These are phyloP conservation scores for Thinocorus orbignyianus DNA, from an alignment of 2,113 vertebrate species.

Conservation along the genomic window DNA sequence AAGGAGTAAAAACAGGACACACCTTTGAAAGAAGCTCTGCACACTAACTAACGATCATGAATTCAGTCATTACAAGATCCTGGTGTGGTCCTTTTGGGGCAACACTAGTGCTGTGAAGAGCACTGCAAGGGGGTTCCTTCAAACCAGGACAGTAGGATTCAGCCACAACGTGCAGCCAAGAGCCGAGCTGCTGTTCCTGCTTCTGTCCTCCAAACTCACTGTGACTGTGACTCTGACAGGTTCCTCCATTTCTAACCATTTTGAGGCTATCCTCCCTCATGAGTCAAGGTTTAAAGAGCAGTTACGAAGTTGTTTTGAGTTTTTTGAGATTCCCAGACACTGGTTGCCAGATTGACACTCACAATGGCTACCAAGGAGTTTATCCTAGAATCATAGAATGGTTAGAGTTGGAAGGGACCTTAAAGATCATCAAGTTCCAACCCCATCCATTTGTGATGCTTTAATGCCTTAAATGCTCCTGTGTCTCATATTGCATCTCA, in stretches of 20 bases:
- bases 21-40: background rate
- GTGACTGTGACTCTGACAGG: rapidly evolving
- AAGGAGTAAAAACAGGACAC: background rate
- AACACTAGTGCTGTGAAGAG: background rate
- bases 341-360: background rate
- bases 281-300: background rate
- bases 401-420: too few species aligned
- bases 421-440: too few species aligned
- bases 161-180: background rate
- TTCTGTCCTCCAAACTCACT: background rate
- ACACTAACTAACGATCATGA: rapidly evolving
- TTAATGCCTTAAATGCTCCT: background rate
- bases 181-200: background rate
- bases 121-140: too few species aligned
- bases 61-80: background rate
- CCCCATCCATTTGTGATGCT: background rate
- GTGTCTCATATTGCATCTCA: background rate
- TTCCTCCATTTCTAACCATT: background rate
- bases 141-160: too few species aligned
- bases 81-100: background rate
- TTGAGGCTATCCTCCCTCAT: background rate
- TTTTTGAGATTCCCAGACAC: background rate
- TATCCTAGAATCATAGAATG: too few species aligned
- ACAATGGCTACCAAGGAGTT: background rate
- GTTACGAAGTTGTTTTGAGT: background rate